These are phyloP conservation scores for Anhinga anhinga DNA, from an alignment of 2,113 vertebrate species.

Conservation along the genomic window DNA sequence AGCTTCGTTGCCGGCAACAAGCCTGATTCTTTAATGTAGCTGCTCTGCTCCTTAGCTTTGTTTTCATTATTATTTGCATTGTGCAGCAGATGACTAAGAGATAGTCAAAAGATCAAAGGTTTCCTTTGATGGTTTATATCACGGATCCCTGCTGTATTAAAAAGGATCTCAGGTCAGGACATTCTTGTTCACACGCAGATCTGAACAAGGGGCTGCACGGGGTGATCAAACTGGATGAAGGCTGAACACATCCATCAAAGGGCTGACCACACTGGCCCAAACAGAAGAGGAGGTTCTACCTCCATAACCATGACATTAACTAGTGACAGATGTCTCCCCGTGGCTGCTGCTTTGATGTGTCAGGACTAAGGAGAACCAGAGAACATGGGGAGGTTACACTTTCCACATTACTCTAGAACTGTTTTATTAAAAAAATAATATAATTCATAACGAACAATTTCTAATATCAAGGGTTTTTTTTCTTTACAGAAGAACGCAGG, in stretches of 20 bases:
- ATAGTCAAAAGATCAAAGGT: conserved; percentile 73
- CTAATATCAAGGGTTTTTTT: background rate
- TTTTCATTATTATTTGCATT: conserved; percentile 65
- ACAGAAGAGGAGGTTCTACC: conserved; percentile 63
- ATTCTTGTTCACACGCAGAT: conserved; percentile 67
- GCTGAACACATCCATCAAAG: conserved; percentile 66
- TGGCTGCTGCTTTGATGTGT: conserved; percentile 60
- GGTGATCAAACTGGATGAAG: conserved; percentile 67
- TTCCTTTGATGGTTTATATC: conserved; percentile 72
- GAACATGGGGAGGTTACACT: background rate
- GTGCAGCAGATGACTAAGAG: conserved; percentile 60
- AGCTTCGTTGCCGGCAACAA: conserved; percentile 39
- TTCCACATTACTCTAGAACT: conserved; percentile 7
- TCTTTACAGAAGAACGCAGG: background rate
- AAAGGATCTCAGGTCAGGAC: conserved; percentile 69
- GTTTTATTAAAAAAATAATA: background rate
- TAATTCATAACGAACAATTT: fast-evolving
- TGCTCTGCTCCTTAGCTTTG: conserved; percentile 42
- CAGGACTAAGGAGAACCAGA: conserved; percentile 11
- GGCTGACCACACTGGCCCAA: conserved; percentile 33
- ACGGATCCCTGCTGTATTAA: conserved; percentile 66
- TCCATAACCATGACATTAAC: conserved; percentile 57
- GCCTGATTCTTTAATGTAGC: conserved; percentile 62
- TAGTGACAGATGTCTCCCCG: conserved; percentile 57
- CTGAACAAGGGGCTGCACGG: conserved; percentile 65